These are phyloP conservation scores for Momotus momota DNA, from an alignment of 2,797 vertebrate species.

Conservation along the genomic window DNA sequence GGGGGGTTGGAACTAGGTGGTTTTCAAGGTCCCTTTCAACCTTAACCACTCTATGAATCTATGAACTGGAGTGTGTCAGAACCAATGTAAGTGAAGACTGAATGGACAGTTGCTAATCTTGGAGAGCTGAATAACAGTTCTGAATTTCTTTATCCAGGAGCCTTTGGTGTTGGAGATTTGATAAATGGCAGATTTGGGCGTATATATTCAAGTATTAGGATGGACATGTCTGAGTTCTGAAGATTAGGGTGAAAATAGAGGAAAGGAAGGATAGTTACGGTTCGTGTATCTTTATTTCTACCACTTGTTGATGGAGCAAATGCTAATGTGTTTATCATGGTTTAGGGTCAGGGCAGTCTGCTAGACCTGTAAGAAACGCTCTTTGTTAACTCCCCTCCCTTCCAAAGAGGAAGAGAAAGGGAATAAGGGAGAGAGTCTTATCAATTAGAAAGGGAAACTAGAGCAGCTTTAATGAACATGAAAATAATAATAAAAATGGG, in stretches of 20 bases:
- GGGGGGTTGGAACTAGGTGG: too few species aligned
- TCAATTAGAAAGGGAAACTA: too few species aligned
- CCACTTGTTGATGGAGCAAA: neutral
- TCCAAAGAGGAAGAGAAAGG: too few species aligned
- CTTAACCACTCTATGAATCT: too few species aligned
- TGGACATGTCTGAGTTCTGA: neutral
- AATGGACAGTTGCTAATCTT: neutral
- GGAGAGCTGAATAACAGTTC: neutral
- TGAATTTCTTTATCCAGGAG: neutral
- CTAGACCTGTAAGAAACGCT: too few species aligned
- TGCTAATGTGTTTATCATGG: neutral
- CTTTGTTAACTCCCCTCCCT: too few species aligned
- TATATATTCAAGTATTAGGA: neutral
- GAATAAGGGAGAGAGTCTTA: too few species aligned
- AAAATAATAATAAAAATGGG: too few species aligned
- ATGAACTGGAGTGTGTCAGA: neutral
- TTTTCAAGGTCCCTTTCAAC: too few species aligned
- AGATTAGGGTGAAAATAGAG: neutral
- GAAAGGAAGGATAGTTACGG: neutral
- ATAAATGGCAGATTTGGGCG: neutral
- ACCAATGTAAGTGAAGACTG: neutral
- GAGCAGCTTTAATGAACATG: too few species aligned
- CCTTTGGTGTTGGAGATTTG: neutral
- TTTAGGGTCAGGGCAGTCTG: too few species aligned
- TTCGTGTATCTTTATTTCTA: neutral